Evolutionary conservation across 2,888 invertebrate genomes (phyloP).

Genomic region (Epinotia nisella): DNA sequence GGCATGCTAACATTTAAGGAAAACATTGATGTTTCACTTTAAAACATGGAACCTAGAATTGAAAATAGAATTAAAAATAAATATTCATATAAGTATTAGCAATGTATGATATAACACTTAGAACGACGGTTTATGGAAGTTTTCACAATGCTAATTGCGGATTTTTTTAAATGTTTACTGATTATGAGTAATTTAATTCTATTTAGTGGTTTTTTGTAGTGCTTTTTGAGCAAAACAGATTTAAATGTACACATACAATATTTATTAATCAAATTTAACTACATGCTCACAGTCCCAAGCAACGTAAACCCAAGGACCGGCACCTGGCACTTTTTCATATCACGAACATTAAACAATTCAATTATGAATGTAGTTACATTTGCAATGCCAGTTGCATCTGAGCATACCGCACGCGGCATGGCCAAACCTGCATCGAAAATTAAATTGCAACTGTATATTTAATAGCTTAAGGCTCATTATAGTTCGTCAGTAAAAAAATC

Average conservation of each 20-base stretch:
- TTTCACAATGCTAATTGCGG: not conserved
- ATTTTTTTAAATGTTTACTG: not conserved
- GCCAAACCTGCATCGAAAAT: not conserved
- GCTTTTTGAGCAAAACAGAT: slow-evolving; percentile 16
- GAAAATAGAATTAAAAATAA: slow-evolving; percentile 35
- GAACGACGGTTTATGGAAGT: slow-evolving; percentile 10
- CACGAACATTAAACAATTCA: too few relatives aligned
- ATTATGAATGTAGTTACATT: too few relatives aligned
- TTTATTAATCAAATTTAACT: too few relatives aligned
- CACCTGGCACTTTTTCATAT: too few relatives aligned
- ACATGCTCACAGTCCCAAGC: too few relatives aligned
- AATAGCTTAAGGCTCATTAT: not conserved
- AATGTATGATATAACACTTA: slow-evolving; percentile 35
- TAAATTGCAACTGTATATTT: not conserved
- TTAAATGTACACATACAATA: not conserved
- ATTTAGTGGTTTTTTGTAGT: not conserved
- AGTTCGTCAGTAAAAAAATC: not conserved
- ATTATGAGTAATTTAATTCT: slow-evolving; percentile 9
- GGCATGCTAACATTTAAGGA: slow-evolving; percentile 31
- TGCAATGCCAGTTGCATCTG: not conserved
- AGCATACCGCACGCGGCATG: not conserved
- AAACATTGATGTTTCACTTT: slow-evolving; percentile 31
- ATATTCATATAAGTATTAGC: slow-evolving; percentile 32
- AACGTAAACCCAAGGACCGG: too few relatives aligned
- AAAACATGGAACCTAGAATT: slow-evolving; percentile 34